Base-by-base conservation (phyloP, 2,113 vertebrate species). In the Centropus bengalensis region DNA sequence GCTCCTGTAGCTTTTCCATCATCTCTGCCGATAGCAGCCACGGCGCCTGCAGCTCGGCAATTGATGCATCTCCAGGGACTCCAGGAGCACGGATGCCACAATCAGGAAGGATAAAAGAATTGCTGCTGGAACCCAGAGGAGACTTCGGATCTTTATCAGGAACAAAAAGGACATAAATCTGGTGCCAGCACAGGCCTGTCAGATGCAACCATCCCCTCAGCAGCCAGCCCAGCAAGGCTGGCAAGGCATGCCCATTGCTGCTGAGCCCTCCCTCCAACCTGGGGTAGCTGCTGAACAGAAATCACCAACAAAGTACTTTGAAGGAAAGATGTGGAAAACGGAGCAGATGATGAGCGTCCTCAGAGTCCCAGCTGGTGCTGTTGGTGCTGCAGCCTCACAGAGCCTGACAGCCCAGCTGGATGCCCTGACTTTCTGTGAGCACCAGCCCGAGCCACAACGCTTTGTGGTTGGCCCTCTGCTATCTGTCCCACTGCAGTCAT, bases 141-240 rank as follows among this genome's bases (percentile, higher is more conserved):
- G 95, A 82, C 94, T 96, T 95, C 8, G 59, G 91, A 97, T 96
- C 91, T 94, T 96, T 96, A 97, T 97, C 97, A 89, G 91, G 94
- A 97, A 94, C 95, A 96, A 96, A 95, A 94, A 96, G 94, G 89
- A 96, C 86, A 97, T 97, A 96, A 94, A 83, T 96, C 93, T 89
- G 54, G 64, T 96, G 92, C 92, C 89, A 96, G 80, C 77, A 62
- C 38, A 40, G 33, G 68, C 74, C 88, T 67, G 89, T 91, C 91
- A 94, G 83, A 69, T 0, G 4, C 88, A 86, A 71, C 83, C 15
- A 0, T 78, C 51, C 59, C 30, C 82, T 93, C 94, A 75, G 78
- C 94, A 96, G 81, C 68, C 73, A 59, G 59, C 40, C 52, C 8
- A 2, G 74, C 21, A 27, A 82, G 86, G 66, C 33, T 71, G 79